Evolutionary conservation across 2,888 invertebrate genomes (phyloP).

Genomic region (Lacanobia wlatinum): DNA sequence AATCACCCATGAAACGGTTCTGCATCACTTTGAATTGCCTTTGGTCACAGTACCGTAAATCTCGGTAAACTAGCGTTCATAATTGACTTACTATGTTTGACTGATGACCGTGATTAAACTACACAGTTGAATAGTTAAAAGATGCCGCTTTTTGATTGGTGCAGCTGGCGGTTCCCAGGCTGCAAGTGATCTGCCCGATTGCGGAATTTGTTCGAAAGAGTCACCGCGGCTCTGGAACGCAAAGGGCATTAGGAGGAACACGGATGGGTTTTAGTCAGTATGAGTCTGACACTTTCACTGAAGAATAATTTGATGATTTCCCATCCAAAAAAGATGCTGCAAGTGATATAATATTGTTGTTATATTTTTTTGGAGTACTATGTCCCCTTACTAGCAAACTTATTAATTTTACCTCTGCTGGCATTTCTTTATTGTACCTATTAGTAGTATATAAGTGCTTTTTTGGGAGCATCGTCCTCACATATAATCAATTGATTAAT

Average conservation of each 20-base stretch:
- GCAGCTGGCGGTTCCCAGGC: constrained; percentile 15
- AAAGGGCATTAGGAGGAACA: no score
- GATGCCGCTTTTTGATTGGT: not conserved
- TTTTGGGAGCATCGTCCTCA: no score
- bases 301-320: no score
- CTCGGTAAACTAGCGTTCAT: constrained; percentile 14
- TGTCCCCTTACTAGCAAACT: no score
- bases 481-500: no score
- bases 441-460: no score
- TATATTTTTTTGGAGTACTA: no score
- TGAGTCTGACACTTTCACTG: not conserved
- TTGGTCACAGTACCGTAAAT: constrained; percentile 27
- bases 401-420: no score
- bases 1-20: constrained; percentile 43
- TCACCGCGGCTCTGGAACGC: not conserved
- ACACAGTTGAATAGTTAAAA: constrained; percentile 30
- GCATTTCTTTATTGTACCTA: no score
- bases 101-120: constrained; percentile 38
- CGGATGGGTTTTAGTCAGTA: not conserved
- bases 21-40: constrained; percentile 29
- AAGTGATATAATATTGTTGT: no score
- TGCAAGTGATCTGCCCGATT: no score
- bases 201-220: not conserved
- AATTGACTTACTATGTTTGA: constrained; percentile 41
- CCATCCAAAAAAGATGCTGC: no score